Evolutionary conservation across 2,797 vertebrate genomes (phyloP).

Genomic region (Diplodus sargus): DNA sequence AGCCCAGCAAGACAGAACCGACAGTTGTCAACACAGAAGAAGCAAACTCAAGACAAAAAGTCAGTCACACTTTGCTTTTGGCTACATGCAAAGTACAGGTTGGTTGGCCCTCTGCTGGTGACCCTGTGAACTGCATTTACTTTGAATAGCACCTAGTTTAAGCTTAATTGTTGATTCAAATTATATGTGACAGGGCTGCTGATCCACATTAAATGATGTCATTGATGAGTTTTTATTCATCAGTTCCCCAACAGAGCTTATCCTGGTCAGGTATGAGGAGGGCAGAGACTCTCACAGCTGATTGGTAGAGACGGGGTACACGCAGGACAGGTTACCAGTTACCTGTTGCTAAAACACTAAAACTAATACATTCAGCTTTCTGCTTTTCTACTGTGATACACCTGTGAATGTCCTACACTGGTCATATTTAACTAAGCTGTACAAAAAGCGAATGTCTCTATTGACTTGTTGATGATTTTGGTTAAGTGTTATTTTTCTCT

Average conservation of each 20-base stretch:
- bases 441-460: neutral
- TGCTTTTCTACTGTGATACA: no score
- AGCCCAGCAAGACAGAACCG: slow-evolving; percentile 24
- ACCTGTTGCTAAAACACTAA: neutral
- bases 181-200: neutral
- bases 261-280: neutral
- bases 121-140: slow-evolving; percentile 38
- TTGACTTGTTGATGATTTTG: neutral
- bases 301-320: neutral
- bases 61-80: neutral
- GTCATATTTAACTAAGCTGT: neutral
- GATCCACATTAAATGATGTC: neutral
- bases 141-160: neutral
- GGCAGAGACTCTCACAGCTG: neutral
- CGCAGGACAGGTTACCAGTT: neutral
- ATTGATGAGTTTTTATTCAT: neutral
- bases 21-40: slow-evolving; percentile 15
- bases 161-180: neutral
- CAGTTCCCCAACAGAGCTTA: no score
- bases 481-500: neutral
- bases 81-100: neutral
- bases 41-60: neutral
- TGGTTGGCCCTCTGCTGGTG: slow-evolving; percentile 65
- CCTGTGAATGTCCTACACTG: neutral
- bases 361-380: neutral